These are phyloP conservation scores for Pantherophis guttatus DNA, from an alignment of 2,113 vertebrate genomes.

Conservation along the genomic window DNA sequence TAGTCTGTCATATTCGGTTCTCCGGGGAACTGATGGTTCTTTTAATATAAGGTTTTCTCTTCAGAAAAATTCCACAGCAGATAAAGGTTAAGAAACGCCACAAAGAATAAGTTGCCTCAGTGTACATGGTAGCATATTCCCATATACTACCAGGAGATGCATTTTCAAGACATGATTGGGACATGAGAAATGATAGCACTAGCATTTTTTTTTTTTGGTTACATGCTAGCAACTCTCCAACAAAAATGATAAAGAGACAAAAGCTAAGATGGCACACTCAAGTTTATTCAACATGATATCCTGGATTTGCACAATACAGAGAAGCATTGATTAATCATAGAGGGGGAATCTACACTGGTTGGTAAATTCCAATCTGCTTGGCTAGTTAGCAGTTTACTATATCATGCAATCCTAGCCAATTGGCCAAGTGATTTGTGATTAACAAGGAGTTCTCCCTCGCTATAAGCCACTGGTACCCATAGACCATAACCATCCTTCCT, in stretches of 20 bases:
- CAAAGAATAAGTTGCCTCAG: background rate
- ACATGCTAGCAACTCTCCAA: background rate
- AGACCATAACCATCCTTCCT: background rate
- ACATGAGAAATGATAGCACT: background rate
- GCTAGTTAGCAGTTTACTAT: background rate
- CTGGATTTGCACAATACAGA: background rate
- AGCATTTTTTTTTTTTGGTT: background rate
- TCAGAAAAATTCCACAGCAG: background rate
- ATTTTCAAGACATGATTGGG: background rate
- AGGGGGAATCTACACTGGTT: background rate
- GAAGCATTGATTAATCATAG: background rate
- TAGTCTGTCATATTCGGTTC: background rate
- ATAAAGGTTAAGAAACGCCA: background rate
- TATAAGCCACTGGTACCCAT: background rate
- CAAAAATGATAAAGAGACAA: background rate
- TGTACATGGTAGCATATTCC: background rate
- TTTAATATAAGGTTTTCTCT: background rate
- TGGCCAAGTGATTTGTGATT: background rate
- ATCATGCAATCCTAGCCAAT: background rate
- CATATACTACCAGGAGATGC: background rate
- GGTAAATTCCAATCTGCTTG: background rate
- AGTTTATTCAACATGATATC: background rate
- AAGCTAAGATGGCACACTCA: background rate
- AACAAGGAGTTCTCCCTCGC: background rate
- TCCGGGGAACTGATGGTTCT: background rate